phyloP scores from a whole-genome alignment of 2,888 invertebrate genomes.

The Drosophila picticornis region DNA sequence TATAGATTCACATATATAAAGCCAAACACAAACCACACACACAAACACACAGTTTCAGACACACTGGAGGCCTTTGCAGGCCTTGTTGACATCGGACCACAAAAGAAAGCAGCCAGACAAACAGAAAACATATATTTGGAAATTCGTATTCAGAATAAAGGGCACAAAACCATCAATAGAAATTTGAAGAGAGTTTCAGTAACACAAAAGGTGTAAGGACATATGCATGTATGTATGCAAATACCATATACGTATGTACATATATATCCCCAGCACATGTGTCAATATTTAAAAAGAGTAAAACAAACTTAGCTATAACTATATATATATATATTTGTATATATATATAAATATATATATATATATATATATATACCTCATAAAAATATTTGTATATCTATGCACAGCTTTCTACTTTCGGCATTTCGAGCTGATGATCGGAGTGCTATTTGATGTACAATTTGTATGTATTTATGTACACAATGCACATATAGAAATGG shows the following conservation, averaged over 20 bases:
- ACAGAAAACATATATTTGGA: constrained; percentile 17
- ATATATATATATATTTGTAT: constrained; percentile 23
- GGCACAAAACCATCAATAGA: constrained; percentile 16
- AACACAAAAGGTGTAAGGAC: constrained; percentile 10
- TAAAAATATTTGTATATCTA: constrained; percentile 30
- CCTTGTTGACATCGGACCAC: constrained; percentile 25
- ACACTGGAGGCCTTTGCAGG: neutral
- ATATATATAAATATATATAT: constrained; percentile 24
- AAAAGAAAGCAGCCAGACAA: constrained; percentile 9
- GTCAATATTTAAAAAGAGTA: constrained; percentile 18
- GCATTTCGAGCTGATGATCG: neutral
- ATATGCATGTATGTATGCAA: constrained; percentile 8
- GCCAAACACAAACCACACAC: neutral
- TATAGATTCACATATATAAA: neutral
- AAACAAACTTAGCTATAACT: constrained; percentile 20
- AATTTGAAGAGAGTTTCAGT: constrained; percentile 6
- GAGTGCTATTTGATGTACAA: neutral
- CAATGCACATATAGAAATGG: neutral
- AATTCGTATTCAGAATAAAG: constrained; percentile 11
- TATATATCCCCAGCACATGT: constrained; percentile 34
- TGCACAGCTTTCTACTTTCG: neutral
- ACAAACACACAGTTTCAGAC: neutral
- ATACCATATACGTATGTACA: constrained; percentile 8
- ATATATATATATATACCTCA: constrained; percentile 27
- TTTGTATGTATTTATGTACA: neutral